Conservation (phyloP, 1,140 invertebrate genomes). For the Papilio helenus region DNA sequence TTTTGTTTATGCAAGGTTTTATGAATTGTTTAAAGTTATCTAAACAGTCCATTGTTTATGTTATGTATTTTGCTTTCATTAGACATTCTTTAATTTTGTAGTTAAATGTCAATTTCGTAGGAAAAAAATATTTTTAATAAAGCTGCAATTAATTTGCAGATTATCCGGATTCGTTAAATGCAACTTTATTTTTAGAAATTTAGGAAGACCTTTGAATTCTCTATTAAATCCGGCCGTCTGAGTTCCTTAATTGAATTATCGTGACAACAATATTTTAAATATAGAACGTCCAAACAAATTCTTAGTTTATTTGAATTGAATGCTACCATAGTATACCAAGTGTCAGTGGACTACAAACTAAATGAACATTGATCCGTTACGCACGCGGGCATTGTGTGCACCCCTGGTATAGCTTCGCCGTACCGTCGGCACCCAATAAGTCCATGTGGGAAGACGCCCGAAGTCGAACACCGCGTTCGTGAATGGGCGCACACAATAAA, state of each 20-base stretch:
- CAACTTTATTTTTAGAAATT: not conserved
- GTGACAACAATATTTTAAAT: not conserved
- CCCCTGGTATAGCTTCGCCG: conserved; percentile 27
- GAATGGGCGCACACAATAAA: conserved; percentile 56
- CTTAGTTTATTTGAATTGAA: conserved; percentile 10
- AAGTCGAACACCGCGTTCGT: conserved; percentile 45
- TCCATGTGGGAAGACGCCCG: conserved; percentile 46
- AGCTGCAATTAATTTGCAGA: too few species aligned
- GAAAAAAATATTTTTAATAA: too few species aligned
- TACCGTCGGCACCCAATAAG: conserved; percentile 46
- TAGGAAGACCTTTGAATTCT: not conserved
- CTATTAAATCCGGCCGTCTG: not conserved
- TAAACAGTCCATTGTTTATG: not conserved
- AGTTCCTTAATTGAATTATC: not conserved
- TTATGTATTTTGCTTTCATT: not conserved
- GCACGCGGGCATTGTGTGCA: conserved; percentile 24
- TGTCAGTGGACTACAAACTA: conserved; percentile 22
- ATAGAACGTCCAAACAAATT: not conserved
- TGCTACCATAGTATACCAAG: conserved; percentile 2
- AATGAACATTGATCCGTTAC: conserved; percentile 6
- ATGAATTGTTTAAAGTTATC: not conserved
- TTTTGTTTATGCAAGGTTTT: not conserved
- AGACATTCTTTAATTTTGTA: too few species aligned
- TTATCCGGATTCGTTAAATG: not conserved
- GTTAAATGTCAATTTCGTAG: too few species aligned